A percentile compares a stretch with the other conserved stretches of the same genome.
Conservation (phyloP, 2,888 invertebrate species). For the Drosophila antonietae region DNA sequence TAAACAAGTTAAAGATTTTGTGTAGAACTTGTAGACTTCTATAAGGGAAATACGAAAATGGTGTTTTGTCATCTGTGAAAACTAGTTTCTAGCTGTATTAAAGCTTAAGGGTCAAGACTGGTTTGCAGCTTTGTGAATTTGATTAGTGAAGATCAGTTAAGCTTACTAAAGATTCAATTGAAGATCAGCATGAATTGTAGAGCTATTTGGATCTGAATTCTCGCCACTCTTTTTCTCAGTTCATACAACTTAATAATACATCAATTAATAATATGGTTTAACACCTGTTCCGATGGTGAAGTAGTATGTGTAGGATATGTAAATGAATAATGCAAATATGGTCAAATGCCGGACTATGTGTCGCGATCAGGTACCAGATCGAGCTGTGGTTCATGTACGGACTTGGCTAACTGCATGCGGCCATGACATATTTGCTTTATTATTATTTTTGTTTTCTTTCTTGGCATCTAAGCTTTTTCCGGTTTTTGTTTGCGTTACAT, state of each 20-base stretch:
- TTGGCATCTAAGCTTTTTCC: slow-evolving; percentile 1
- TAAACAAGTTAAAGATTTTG: neutral
- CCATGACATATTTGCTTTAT: neutral
- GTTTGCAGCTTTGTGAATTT: neutral
- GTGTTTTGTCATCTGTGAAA: neutral
- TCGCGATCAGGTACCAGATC: neutral
- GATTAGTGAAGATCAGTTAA: neutral
- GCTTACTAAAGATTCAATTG: neutral
- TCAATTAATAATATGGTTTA: neutral
- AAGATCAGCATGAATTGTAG: neutral
- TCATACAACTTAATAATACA: neutral
- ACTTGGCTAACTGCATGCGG: slow-evolving; percentile 1
- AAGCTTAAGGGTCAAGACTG: neutral
- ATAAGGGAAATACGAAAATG: slow-evolving; percentile 1
- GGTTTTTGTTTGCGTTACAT: slow-evolving; percentile 16
- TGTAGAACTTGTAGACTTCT: neutral
- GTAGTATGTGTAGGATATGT: neutral
- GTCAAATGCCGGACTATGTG: neutral
- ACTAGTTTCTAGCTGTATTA: slow-evolving; percentile 3
- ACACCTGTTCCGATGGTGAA: neutral
- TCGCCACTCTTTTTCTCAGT: neutral
- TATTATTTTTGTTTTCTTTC: neutral
- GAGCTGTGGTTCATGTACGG: slow-evolving; percentile 1
- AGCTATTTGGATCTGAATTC: neutral
- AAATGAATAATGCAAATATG: slow-evolving; percentile 2